Conservation (phyloP, 2,113 vertebrate species). For the Benitochromis conjunctus region DNA sequence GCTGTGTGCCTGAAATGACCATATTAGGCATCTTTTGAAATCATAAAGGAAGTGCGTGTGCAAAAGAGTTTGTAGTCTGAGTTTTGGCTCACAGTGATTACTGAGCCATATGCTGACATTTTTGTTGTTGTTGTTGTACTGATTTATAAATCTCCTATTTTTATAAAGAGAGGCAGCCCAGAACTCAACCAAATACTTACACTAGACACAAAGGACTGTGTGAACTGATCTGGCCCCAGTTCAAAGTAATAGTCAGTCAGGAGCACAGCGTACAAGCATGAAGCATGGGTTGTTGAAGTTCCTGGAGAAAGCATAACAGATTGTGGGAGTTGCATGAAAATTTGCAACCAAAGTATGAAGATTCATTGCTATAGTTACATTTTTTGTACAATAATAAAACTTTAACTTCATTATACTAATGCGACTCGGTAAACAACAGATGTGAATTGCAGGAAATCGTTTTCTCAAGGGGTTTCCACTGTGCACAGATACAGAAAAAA, state of each 20-base stretch:
- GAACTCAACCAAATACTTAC: neutral
- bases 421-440: constrained; percentile 37
- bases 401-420: constrained; percentile 7
- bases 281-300: neutral
- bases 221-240: neutral
- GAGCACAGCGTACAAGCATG: neutral
- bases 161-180: neutral
- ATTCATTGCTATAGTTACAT: neutral
- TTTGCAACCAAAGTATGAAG: constrained; percentile 13
- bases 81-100: neutral
- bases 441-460: neutral
- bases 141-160: neutral
- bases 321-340: constrained; percentile 10
- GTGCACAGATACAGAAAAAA: neutral
- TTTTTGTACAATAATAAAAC: neutral
- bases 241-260: neutral
- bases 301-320: neutral
- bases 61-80: neutral
- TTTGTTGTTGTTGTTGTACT: neutral
- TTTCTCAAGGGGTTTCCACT: neutral
- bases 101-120: neutral
- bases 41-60: neutral
- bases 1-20: neutral
- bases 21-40: neutral
- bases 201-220: neutral